These are phyloP conservation scores for Tenualosa ilisha DNA, from an alignment of 2,797 vertebrate genomes.

Conservation along the genomic window DNA sequence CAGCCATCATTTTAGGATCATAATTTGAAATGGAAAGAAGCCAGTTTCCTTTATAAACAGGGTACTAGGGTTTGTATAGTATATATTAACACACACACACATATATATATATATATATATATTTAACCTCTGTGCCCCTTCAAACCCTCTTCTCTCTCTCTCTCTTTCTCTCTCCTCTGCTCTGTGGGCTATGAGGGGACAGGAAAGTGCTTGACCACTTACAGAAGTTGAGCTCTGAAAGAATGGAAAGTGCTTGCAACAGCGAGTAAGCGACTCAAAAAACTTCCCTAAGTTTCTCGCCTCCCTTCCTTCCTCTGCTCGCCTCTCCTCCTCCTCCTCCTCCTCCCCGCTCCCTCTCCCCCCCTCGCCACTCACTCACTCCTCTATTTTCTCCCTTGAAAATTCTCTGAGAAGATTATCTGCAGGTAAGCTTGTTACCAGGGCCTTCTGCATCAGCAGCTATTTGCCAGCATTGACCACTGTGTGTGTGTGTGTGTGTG, in stretches of 20 bases:
- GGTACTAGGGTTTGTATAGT: background rate
- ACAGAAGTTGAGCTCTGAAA: slow-evolving; percentile 64
- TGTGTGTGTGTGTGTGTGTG: slow-evolving; percentile 46
- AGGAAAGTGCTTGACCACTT: slow-evolving; percentile 69
- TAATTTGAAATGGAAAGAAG: background rate
- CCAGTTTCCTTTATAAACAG: background rate
- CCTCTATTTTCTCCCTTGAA: slow-evolving; percentile 72
- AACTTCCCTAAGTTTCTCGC: slow-evolving; percentile 77
- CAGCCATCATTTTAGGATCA: background rate
- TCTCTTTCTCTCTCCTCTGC: slow-evolving; percentile 39
- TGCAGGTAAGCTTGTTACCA: slow-evolving; percentile 83
- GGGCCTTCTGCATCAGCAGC: slow-evolving; percentile 79
- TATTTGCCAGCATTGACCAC: slow-evolving; percentile 74
- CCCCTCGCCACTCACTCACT: slow-evolving; percentile 43
- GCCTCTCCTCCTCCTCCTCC: slow-evolving; percentile 31
- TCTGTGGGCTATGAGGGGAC: slow-evolving; percentile 59
- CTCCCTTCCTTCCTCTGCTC: slow-evolving; percentile 41
- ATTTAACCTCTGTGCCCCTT: background rate
- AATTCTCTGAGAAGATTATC: slow-evolving; percentile 83
- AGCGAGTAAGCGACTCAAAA: slow-evolving; percentile 75
- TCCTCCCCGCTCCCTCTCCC: slow-evolving; percentile 36
- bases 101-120: background rate
- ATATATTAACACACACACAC: no score
- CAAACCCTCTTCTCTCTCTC: background rate
- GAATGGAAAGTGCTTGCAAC: slow-evolving; percentile 77